Percentiles rank a stretch among this genome's conserved stretches.
These are phyloP conservation scores for Mesorhabditis belari DNA, from an alignment of 2,888 invertebrate species.

Conservation along the genomic window DNA sequence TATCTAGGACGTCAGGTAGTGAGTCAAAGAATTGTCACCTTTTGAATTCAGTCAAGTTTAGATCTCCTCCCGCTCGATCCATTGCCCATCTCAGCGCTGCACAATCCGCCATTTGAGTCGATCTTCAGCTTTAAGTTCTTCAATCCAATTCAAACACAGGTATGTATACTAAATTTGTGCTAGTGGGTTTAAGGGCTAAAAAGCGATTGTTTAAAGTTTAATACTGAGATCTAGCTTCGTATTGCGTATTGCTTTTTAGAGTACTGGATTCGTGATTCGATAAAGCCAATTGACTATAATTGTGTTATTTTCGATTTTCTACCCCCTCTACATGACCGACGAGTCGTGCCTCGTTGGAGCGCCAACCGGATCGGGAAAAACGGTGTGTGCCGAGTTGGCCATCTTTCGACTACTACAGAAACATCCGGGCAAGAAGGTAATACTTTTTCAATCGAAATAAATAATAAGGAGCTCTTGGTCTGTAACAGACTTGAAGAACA, in stretches of 20 bases:
- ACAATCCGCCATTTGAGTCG: conserved; percentile 70
- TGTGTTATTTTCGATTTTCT: conserved; percentile 75
- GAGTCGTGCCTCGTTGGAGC: conserved; percentile 85
- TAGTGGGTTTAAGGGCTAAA: not conserved
- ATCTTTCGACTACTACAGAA: conserved; percentile 64
- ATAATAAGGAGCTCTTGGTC: no score
- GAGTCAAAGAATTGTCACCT: not conserved
- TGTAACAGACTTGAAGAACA: no score
- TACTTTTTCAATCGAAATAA: not conserved
- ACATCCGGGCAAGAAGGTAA: conserved; percentile 42
- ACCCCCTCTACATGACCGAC: conserved; percentile 88
- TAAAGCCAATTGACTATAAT: not conserved
- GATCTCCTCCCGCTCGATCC: conserved; percentile 85
- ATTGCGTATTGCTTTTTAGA: no score
- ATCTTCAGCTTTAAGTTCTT: conserved; percentile 88
- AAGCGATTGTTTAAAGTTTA: not conserved
- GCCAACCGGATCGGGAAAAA: conserved; percentile 95
- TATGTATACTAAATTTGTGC: not conserved
- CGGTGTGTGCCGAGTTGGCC: conserved; percentile 92
- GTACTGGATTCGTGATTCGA: not conserved
- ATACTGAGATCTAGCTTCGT: not conserved
- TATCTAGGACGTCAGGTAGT: not conserved
- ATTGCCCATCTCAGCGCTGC: conserved; percentile 74
- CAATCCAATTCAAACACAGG: conserved; percentile 72
- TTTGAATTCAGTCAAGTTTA: conserved; percentile 41